These are phyloP conservation scores for Petroica traversi DNA, from an alignment of 2,113 vertebrate genomes.

Conservation along the genomic window DNA sequence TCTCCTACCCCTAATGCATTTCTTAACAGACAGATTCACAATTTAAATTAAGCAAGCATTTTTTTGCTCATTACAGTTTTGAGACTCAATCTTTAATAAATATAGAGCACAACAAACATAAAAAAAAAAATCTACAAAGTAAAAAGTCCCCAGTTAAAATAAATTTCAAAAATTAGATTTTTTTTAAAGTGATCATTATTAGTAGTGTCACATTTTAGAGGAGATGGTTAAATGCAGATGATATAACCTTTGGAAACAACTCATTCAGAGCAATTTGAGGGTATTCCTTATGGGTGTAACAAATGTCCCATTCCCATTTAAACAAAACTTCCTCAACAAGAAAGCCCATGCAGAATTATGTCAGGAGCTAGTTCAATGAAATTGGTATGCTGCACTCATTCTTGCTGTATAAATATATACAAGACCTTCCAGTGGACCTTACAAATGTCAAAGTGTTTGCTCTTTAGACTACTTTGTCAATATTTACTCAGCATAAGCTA, in stretches of 20 bases:
- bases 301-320: not conserved
- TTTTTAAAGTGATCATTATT: not conserved
- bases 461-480: conserved; percentile 83
- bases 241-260: conserved; percentile 63
- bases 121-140: conserved; percentile 80
- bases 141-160: conserved; percentile 79
- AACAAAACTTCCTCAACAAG: not conserved
- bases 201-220: not conserved
- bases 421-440: conserved; percentile 82
- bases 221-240: conserved; percentile 18
- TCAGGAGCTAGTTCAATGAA: conserved; percentile 52
- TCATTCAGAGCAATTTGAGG: conserved; percentile 62
- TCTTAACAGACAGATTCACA: conserved; percentile 98
- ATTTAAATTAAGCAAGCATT: conserved; percentile 99
- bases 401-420: conserved; percentile 80
- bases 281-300: not conserved
- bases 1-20: conserved; percentile 98
- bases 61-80: conserved; percentile 93
- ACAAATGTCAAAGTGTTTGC: conserved; percentile 86
- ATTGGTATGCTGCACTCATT: conserved; percentile 75
- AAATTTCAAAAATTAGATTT: conserved; percentile 14
- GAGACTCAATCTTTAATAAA: conserved; percentile 91
- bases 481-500: conserved; percentile 79
- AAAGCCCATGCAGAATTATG: conserved; percentile 39
- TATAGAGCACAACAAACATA: conserved; percentile 85